phyloP scores from a whole-genome alignment of 2,113 vertebrate species.

The Leptosomus discolor region DNA sequence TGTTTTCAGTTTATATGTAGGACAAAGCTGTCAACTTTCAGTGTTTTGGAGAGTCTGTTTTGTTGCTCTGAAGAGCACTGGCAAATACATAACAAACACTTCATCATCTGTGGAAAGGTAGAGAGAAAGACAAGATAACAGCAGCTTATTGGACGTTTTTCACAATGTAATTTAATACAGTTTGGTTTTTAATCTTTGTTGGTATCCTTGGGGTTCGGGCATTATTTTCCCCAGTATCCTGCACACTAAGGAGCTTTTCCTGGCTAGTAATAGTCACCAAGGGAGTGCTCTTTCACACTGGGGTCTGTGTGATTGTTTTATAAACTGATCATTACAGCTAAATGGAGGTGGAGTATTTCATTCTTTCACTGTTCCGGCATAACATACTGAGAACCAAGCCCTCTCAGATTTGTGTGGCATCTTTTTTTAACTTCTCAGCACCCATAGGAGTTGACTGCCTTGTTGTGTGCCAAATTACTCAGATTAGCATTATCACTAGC shows the following conservation, averaged over 20 bases:
- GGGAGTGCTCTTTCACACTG: background rate
- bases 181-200: background rate
- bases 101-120: background rate
- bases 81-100: background rate
- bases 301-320: background rate
- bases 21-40: background rate
- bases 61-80: background rate
- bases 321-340: background rate
- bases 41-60: background rate
- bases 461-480: background rate
- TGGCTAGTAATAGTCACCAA: background rate
- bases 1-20: background rate
- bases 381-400: background rate
- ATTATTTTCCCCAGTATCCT: background rate
- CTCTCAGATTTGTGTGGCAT: background rate
- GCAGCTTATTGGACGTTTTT: background rate
- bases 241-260: background rate
- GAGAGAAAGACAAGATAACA: background rate
- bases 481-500: background rate
- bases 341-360: background rate
- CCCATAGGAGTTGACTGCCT: background rate
- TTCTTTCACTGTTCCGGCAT: background rate
- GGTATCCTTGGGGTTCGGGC: background rate
- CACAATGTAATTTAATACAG: background rate
- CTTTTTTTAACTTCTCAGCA: background rate